Evolutionary conservation across 1,140 invertebrate genomes (phyloP), one percentile per base, ranked within the genome.

Genomic region (Sarcophaga bullata): DNA sequence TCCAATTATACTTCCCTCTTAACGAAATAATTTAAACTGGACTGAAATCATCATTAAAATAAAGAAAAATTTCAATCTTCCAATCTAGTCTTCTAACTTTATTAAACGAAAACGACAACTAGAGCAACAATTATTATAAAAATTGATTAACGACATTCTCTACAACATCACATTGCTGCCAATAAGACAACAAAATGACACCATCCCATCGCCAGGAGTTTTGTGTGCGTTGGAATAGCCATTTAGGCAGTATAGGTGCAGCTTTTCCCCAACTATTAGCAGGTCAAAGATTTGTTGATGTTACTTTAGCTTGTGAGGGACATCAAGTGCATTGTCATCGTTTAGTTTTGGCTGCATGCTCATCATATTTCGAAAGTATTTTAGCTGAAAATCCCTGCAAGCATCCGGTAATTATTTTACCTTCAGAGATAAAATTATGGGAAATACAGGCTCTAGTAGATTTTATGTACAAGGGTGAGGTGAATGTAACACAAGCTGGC

Each of bases 391-490:
- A 96, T 91, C 95, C 95, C 0, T 96, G 95, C 90, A 94, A 95
- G 84, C 95, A 97, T 90, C 96, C 96, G 11, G 96, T 96, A 73
- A 95, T 97, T 47, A 93, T 96, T 76, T 94, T 97, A 92, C 94
- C 95, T 85, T 95, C 96, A 85, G 89, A 90, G 62, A 89, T 90
- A 25, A 89, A 90, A 62, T 92, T 94, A 85, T 93, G 95, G 92
- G 95, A 97, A 86, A 94, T 96, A 86, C 95, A 96, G 86, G 95
- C 95, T 0, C 89, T 96, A 10, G 95, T 96, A 13, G 95, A 96
- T 87, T 96, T 96, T 86, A 96, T 96, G 95, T 96, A 96, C 90
- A 95, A 95, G 85, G 95, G 95, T 6, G 95, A 96, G 90, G 95
- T 96, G 52, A 96, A 96, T 86, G 95, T 97, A 8, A 94, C 95